Base-by-base conservation (phyloP, 1,140 invertebrate genomes). In the Colletes latitarsis region DNA sequence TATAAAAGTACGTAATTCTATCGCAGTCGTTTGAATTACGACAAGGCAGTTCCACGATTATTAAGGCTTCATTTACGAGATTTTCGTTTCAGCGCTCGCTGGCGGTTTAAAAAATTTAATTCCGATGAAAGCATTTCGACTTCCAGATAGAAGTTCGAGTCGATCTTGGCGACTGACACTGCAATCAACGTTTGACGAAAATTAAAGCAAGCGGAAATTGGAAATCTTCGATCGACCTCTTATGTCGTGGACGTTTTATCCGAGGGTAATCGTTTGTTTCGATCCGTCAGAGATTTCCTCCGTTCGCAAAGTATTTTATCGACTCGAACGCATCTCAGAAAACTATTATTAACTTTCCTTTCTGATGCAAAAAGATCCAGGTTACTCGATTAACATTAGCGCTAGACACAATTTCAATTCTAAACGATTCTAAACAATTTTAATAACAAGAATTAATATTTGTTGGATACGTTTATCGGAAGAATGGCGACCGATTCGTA, bases 201-300 rank as follows among this genome's bases (percentile, higher is more conserved):
- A 75, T 62, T 66, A 62, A 21, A 55, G 9, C 62, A 43, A 75
- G 30, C 46, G n/a, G 46, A 66, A 62, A 75, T 75, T 75, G 30
- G n/a, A 53, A 43, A 14, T 49, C 4, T n/a, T 21, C 30, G 43
- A 43, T 55, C 60, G 30, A 17, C 21, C 21, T 19, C 21, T 21
- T 62, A 43, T 57, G 12, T 55, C 53, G 12, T 12, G 53, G 12
- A 55, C 21, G 8, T 63, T 17, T 43, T 30, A 17, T 15, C 10
- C 5, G 8, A 8, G 14, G 17, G 4, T 21, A 30, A 49, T 73
- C n/a, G 6, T 49, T 62, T 62, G 57, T 73, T 62, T 58, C 57
- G 15, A 6, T 10, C n/a, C 57, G n/a, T 21, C 57, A 3, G 3
- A 58, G n/a, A 58, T 58, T 19, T 58, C n/a, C 53, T 57, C 9